A percentile compares a stretch with the other conserved stretches of the same genome.
Evolutionary conservation across 2,797 vertebrate species (phyloP).

Genomic region (Onychomys arenicola): DNA sequence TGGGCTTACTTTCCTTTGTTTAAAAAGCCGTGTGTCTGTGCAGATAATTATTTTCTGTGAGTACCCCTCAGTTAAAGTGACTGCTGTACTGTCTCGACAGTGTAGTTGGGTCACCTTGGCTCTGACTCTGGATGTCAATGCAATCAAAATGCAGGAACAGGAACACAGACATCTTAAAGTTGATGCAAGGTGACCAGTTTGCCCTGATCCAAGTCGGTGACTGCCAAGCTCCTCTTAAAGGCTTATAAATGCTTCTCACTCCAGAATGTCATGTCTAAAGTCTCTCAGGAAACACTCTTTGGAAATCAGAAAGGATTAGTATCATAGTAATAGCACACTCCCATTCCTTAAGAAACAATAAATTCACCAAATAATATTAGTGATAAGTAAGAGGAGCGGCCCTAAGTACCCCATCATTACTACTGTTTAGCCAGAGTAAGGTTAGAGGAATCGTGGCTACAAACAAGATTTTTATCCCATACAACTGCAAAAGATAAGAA

Average conservation of each 20-base stretch:
- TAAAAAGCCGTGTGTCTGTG: constrained; percentile 34
- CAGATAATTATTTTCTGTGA: not conserved
- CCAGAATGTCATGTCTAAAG: constrained; percentile 48
- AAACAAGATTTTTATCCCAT: not conserved
- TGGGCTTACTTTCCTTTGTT: constrained; percentile 58
- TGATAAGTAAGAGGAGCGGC: not conserved
- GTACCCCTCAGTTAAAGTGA: not conserved
- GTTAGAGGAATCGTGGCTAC: not conserved
- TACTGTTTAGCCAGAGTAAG: not conserved
- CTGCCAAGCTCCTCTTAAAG: not conserved
- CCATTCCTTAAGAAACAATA: constrained; percentile 47
- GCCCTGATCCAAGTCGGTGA: not conserved
- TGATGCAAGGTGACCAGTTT: not conserved
- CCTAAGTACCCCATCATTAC: not conserved
- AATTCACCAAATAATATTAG: not conserved
- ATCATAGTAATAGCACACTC: not conserved
- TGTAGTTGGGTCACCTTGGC: not conserved
- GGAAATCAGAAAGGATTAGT: not conserved
- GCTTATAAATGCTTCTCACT: constrained; percentile 8
- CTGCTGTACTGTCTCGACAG: not conserved
- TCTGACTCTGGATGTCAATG: not conserved
- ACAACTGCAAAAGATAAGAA: not conserved
- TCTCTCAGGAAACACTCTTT: constrained; percentile 6
- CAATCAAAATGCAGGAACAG: not conserved
- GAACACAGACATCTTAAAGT: constrained; percentile 12